Evolutionary conservation across 2,113 vertebrate species (phyloP).

Genomic region (Muscicapa adusta): DNA sequence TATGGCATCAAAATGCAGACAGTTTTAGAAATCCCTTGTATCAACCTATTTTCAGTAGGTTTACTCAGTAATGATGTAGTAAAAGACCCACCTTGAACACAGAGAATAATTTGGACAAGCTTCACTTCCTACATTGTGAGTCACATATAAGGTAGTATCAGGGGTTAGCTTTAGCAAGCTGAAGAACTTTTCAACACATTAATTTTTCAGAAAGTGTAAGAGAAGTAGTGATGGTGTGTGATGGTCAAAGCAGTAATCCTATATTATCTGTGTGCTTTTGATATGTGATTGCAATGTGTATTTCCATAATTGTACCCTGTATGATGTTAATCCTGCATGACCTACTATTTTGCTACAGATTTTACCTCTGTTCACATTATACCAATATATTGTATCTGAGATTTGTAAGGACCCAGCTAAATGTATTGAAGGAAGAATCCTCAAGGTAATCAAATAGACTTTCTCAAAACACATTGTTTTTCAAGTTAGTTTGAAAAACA

Average conservation of each 20-base stretch:
- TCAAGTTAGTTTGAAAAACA: not conserved
- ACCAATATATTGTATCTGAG: slow-evolving; percentile 82
- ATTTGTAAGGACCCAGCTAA: slow-evolving; percentile 82
- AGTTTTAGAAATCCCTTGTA: not conserved
- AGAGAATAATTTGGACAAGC: not conserved
- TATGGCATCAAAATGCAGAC: not conserved
- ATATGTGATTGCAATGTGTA: not conserved
- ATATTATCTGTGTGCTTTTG: not conserved
- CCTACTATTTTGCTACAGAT: slow-evolving; percentile 68
- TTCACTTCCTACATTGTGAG: not conserved
- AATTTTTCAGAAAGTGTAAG: not conserved
- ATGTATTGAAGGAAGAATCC: slow-evolving; percentile 80
- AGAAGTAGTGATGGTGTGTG: not conserved
- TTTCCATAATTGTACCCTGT: not conserved
- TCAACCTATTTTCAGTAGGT: not conserved
- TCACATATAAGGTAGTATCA: not conserved
- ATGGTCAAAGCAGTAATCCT: not conserved
- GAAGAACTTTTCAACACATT: not conserved
- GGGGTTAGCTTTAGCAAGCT: not conserved
- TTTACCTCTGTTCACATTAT: slow-evolving; percentile 84
- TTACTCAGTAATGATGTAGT: not conserved
- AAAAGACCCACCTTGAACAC: not conserved
- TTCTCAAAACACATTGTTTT: not conserved
- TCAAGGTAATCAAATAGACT: slow-evolving; percentile 81
- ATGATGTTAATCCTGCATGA: not conserved